phyloP scores from a whole-genome alignment of 2,797 vertebrate species.

The Cirrhinus molitorella region DNA sequence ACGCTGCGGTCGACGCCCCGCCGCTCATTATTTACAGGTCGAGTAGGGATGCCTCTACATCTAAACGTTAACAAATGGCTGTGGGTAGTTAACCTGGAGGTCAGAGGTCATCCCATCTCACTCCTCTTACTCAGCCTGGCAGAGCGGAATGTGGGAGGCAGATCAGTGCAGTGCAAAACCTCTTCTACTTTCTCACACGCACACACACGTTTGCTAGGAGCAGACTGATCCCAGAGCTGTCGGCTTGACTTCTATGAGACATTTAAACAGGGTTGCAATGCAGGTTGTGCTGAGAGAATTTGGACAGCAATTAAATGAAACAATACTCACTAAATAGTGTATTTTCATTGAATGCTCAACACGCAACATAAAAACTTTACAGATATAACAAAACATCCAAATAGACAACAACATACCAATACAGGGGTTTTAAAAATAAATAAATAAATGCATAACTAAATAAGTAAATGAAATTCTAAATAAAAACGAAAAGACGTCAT shows the following conservation, averaged over 20 bases:
- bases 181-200: constrained; percentile 56
- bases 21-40: constrained; percentile 73
- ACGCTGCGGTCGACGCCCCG: constrained; percentile 66
- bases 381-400: not conserved
- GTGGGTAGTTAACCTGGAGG: constrained; percentile 77
- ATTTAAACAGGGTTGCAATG: not conserved
- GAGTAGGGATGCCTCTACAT: constrained; percentile 73
- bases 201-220: constrained; percentile 19
- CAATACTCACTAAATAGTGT: not conserved
- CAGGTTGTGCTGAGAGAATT: not conserved
- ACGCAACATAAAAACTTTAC: not conserved
- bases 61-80: constrained; percentile 80
- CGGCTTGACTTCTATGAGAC: not conserved
- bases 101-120: constrained; percentile 73
- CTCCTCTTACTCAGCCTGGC: constrained; percentile 65
- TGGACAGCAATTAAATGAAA: not conserved
- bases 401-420: not conserved
- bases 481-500: not conserved
- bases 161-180: constrained; percentile 66
- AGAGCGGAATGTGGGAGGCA: constrained; percentile 80
- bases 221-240: constrained; percentile 29
- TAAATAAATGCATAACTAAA: not conserved
- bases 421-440: not conserved
- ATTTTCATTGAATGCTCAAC: not conserved
- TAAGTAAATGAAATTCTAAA: not conserved